phyloP scores from a whole-genome alignment of 1,140 invertebrate species.

The Monochamus saltuarius region DNA sequence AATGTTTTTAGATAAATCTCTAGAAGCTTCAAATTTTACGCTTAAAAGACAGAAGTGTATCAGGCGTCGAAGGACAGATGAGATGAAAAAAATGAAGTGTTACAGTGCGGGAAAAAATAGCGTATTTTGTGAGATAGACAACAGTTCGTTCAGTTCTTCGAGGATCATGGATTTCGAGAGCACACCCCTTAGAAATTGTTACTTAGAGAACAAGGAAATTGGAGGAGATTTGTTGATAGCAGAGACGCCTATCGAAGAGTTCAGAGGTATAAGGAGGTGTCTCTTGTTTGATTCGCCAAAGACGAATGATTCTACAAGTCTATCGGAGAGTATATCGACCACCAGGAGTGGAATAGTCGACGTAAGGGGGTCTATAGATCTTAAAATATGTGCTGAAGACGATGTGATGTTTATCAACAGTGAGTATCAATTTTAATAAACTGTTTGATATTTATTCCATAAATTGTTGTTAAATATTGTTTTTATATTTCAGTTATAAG shows the following conservation, averaged over 20 bases:
- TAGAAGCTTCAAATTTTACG: conserved; percentile 25
- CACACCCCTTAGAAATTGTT: conserved; percentile 17
- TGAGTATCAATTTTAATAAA: conserved; percentile 28
- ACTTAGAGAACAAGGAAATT: conserved; percentile 25
- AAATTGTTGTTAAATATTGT: conserved; percentile 2
- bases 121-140: conserved; percentile 26
- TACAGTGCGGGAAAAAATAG: conserved; percentile 18
- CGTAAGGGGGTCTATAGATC: conserved; percentile 35
- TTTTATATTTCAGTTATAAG: conserved; percentile 51
- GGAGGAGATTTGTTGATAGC: conserved; percentile 9
- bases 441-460: not conserved
- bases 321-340: conserved; percentile 28
- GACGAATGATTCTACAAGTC: conserved; percentile 21
- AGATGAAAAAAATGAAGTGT: conserved; percentile 24
- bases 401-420: conserved; percentile 38
- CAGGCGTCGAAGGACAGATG: conserved; percentile 33
- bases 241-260: conserved; percentile 21
- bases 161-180: conserved; percentile 20
- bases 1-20: conserved; percentile 23
- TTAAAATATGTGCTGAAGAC: conserved; percentile 34
- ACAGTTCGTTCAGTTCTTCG: conserved; percentile 8
- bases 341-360: conserved; percentile 26
- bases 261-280: conserved; percentile 36
- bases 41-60: conserved; percentile 48
- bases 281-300: conserved; percentile 36